phyloP scores from a whole-genome alignment of 92 coral and sea anemone genomes.

The Porites lobata region DNA sequence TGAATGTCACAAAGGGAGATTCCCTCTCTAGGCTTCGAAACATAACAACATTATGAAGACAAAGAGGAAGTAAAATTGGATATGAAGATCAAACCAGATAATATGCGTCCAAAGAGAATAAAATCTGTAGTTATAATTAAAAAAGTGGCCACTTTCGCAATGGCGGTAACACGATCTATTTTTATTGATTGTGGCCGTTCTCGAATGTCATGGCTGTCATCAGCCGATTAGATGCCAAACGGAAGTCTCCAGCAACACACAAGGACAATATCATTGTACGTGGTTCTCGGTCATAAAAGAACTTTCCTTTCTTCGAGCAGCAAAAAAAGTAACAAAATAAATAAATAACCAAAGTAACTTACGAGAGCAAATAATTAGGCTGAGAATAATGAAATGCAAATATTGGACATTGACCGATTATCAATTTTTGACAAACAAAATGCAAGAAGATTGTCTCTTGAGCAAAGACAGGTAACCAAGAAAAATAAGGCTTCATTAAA shows the following conservation, averaged over 20 bases:
- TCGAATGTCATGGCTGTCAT: slow-evolving; percentile 19
- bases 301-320: not conserved
- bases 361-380: not conserved
- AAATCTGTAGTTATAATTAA: not conserved
- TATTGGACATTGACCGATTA: not conserved
- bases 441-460: not conserved
- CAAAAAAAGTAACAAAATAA: not conserved
- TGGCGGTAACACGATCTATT: slow-evolving; percentile 12
- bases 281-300: not conserved
- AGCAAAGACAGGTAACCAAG: slow-evolving; percentile 15
- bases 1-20: slow-evolving; percentile 22
- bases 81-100: not conserved
- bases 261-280: no score
- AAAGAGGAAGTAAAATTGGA: not conserved
- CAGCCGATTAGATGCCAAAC: slow-evolving; percentile 29
- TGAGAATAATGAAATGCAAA: not conserved
- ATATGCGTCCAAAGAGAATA: not conserved
- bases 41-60: not conserved
- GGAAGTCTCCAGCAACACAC: not conserved
- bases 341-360: not conserved
- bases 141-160: slow-evolving; percentile 8
- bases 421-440: not conserved
- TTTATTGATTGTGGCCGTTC: not conserved
- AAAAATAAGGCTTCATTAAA: not conserved
- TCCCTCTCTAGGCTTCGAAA: not conserved